Conservation (phyloP, 2,888 invertebrate genomes). For the Octodonta nipae region DNA sequence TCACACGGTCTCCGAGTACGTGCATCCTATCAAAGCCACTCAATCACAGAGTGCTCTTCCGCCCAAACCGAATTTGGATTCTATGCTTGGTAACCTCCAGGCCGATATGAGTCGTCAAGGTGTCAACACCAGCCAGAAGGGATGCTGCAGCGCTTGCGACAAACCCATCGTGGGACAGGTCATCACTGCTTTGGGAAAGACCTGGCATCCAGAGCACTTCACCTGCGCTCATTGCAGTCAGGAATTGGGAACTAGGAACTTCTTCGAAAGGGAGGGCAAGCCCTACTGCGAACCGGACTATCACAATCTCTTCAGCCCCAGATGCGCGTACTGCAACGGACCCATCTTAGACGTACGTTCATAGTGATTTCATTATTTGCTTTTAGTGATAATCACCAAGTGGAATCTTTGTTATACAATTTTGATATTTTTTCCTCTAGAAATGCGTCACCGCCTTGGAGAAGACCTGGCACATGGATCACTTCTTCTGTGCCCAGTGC, state of each 20-base stretch:
- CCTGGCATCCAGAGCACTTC: slow-evolving; percentile 99
- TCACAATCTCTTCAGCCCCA: slow-evolving; percentile 94
- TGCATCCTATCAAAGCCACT: slow-evolving; percentile 45
- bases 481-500: slow-evolving; percentile 96
- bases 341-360: slow-evolving; percentile 84
- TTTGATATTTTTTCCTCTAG: slow-evolving; percentile 40
- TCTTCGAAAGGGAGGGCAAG: slow-evolving; percentile 92
- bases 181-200: slow-evolving; percentile 91
- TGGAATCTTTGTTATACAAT: slow-evolving; percentile 2
- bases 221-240: slow-evolving; percentile 94
- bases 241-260: slow-evolving; percentile 92
- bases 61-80: slow-evolving; percentile 42
- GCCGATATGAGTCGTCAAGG: slow-evolving; percentile 98
- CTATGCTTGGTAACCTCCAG: slow-evolving; percentile 85
- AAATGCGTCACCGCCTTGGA: slow-evolving; percentile 97
- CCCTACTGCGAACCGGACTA: slow-evolving; percentile 98
- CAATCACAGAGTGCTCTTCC: slow-evolving; percentile 27
- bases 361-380: too few relatives aligned
- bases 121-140: slow-evolving; percentile 95
- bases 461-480: slow-evolving; percentile 97
- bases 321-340: slow-evolving; percentile 97
- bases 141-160: slow-evolving; percentile 96
- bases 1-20: slow-evolving; percentile 58
- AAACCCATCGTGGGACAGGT: slow-evolving; percentile 98
- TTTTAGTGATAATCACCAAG: background rate